phyloP scores from a whole-genome alignment of 2,113 vertebrate species.

The Silurus asotus region DNA sequence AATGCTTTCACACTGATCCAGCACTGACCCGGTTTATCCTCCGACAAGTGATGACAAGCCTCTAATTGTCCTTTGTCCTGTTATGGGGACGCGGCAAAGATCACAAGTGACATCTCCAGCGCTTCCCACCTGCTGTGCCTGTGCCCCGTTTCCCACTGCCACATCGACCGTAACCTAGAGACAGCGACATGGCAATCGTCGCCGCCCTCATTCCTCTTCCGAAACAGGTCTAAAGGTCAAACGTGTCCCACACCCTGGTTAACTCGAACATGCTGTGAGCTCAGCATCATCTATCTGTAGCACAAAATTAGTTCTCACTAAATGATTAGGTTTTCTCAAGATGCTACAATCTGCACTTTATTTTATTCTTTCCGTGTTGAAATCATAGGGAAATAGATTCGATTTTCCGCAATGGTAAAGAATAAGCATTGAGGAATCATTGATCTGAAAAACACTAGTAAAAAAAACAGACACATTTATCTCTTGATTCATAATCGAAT shows the following conservation, averaged over 20 bases:
- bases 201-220: constrained; percentile 27
- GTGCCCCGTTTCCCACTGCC: constrained; percentile 33
- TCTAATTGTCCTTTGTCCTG: constrained; percentile 10
- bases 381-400: background rate
- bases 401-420: background rate
- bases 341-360: background rate
- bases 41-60: constrained; percentile 35
- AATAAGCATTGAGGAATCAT: background rate
- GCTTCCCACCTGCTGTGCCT: constrained; percentile 43
- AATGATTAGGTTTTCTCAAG: constrained; percentile 27
- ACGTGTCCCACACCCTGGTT: constrained; percentile 46
- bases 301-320: constrained; percentile 23
- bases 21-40: constrained; percentile 21
- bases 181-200: constrained; percentile 43
- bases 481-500: constrained; percentile 21
- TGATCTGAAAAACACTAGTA: background rate
- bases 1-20: constrained; percentile 1
- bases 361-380: background rate
- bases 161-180: constrained; percentile 37
- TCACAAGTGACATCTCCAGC: constrained; percentile 35
- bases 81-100: constrained; percentile 26
- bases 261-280: constrained; percentile 37
- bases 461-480: background rate
- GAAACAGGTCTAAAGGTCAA: constrained; percentile 47
- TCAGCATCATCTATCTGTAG: constrained; percentile 28